Evolutionary conservation across 2,113 vertebrate genomes (phyloP).

Genomic region (Siniperca chuatsi): DNA sequence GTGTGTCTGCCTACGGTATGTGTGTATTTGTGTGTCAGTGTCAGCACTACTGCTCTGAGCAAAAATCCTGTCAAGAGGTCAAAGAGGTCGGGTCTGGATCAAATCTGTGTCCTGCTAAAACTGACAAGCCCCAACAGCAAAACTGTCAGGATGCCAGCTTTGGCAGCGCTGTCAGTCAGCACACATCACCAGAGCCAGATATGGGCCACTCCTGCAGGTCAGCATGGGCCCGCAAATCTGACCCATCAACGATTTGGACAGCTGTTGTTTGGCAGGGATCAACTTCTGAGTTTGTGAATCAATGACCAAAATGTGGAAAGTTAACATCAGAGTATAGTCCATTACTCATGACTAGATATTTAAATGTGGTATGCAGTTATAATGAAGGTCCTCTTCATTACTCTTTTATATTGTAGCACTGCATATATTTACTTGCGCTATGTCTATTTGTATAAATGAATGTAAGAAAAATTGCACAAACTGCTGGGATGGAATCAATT

Average conservation of each 20-base stretch:
- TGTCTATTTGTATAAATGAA: background rate
- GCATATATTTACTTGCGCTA: background rate
- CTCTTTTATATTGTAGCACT: too few species aligned
- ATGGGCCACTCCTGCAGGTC: constrained; percentile 58
- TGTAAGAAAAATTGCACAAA: background rate
- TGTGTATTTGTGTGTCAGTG: constrained; percentile 41
- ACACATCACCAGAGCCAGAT: constrained; percentile 65
- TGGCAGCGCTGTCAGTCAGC: constrained; percentile 71
- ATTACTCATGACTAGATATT: background rate
- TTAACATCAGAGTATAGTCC: constrained; percentile 9
- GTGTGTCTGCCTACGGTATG: constrained; percentile 1
- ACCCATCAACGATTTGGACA: constrained; percentile 54
- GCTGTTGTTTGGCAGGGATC: constrained; percentile 52
- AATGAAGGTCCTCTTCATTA: background rate
- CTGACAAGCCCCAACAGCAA: constrained; percentile 76
- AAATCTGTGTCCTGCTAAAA: constrained; percentile 73
- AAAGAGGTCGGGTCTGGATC: constrained; percentile 73
- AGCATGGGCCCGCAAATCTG: constrained; percentile 43
- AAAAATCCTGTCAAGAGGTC: constrained; percentile 74
- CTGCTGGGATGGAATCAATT: background rate
- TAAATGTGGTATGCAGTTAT: background rate
- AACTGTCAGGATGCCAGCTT: constrained; percentile 73
- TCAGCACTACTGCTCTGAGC: constrained; percentile 65
- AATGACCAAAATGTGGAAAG: constrained; percentile 22
- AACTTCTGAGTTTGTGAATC: constrained; percentile 23